Evolutionary conservation across 2,113 vertebrate species (phyloP).

Genomic region (Procapra przewalskii): DNA sequence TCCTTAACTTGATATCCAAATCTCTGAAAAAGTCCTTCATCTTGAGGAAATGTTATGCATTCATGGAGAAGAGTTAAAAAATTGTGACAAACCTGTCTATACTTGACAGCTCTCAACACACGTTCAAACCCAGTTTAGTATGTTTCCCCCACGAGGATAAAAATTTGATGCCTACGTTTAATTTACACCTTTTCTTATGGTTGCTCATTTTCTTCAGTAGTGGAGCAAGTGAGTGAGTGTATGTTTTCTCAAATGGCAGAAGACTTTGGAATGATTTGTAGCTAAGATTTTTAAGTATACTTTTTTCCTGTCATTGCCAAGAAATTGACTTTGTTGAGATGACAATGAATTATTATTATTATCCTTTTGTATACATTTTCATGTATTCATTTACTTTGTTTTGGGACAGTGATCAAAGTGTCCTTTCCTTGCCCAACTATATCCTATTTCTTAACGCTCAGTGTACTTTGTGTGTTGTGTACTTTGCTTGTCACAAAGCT

Average conservation of each 20-base stretch:
- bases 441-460: neutral
- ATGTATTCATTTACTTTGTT: neutral
- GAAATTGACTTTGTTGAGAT: neutral
- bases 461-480: fast-evolving
- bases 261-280: neutral
- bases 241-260: neutral
- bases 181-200: neutral
- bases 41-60: slow-evolving; percentile 53
- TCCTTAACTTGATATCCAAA: slow-evolving; percentile 41
- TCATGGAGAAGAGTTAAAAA: slow-evolving; percentile 25
- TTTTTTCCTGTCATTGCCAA: neutral
- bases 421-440: neutral
- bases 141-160: neutral
- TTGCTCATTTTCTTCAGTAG: neutral
- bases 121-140: neutral
- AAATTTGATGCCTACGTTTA: neutral
- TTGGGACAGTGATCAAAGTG: neutral
- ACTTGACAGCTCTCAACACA: neutral
- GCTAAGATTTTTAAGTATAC: neutral
- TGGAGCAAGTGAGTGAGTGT: neutral
- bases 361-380: neutral
- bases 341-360: neutral
- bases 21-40: slow-evolving; percentile 54
- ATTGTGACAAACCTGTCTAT: neutral
- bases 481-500: neutral